phyloP scores from a whole-genome alignment of 2,113 vertebrate species.

The Excalfactoria chinensis region DNA sequence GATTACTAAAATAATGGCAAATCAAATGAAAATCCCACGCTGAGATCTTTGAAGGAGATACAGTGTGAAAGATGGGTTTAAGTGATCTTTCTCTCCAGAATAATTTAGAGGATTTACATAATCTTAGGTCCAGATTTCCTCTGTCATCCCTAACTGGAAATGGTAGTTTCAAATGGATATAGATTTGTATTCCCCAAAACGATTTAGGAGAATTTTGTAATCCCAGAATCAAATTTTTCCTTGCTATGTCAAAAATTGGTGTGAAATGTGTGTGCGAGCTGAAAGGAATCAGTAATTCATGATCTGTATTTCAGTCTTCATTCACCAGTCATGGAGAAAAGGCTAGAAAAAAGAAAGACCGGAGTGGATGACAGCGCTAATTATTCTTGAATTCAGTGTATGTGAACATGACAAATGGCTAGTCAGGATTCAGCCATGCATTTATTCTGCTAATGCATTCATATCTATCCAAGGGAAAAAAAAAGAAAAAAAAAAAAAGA shows the following conservation, averaged over 20 bases:
- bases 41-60: not conserved
- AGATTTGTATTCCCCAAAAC: not conserved
- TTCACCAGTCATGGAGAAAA: conserved; percentile 38
- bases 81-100: not conserved
- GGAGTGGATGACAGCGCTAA: conserved; percentile 35
- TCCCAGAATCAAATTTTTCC: not conserved
- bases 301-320: conserved; percentile 42
- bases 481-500: not conserved
- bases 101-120: not conserved
- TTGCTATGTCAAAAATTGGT: not conserved
- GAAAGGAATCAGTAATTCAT: not conserved
- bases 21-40: not conserved
- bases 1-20: not conserved
- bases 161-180: not conserved
- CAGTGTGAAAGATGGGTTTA: not conserved
- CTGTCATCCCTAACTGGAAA: not conserved
- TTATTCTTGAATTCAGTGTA: conserved; percentile 31
- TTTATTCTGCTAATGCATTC: conserved; percentile 61
- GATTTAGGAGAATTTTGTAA: not conserved
- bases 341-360: not conserved
- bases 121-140: not conserved
- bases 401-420: conserved; percentile 65
- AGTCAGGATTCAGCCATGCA: conserved; percentile 52
- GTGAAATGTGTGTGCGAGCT: not conserved
- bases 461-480: conserved; percentile 31